Evolutionary conservation across 2,888 invertebrate species (phyloP).

Genomic region (Ophioninae sp.): DNA sequence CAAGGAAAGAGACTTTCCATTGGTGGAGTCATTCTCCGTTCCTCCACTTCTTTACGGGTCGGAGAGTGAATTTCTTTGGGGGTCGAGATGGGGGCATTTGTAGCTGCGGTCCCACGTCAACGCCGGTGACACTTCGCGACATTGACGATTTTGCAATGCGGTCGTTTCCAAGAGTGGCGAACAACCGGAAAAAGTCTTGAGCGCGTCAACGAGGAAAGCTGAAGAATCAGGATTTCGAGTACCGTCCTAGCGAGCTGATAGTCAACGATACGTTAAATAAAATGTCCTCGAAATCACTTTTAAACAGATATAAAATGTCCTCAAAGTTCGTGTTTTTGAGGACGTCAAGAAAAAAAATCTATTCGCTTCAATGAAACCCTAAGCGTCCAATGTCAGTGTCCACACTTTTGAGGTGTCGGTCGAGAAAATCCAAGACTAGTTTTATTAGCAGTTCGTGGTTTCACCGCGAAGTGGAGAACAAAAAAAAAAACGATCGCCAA

Average conservation of each 20-base stretch:
- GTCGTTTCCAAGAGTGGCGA: conserved; percentile 53
- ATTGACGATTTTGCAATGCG: conserved; percentile 64
- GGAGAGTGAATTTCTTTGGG: conserved; percentile 37
- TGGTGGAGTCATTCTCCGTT: conserved; percentile 15
- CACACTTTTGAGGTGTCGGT: conserved; percentile 40
- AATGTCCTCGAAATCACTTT: too few species aligned
- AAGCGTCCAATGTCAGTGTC: conserved; percentile 22
- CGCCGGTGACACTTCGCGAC: conserved; percentile 34
- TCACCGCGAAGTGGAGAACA: conserved; percentile 1
- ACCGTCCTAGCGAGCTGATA: background rate
- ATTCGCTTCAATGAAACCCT: too few species aligned
- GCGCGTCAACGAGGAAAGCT: background rate
- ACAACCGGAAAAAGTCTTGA: conserved; percentile 48
- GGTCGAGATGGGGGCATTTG: conserved; percentile 48
- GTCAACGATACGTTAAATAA: background rate
- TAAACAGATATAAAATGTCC: background rate
- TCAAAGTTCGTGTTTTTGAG: background rate
- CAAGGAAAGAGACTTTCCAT: conserved; percentile 51
- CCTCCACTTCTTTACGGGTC: background rate
- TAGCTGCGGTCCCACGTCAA: conserved; percentile 56
- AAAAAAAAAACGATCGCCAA: conserved; percentile 65
- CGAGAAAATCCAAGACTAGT: conserved; percentile 29
- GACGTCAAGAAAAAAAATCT: conserved; percentile 23
- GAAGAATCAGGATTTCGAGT: background rate
- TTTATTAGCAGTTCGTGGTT: conserved; percentile 16